phyloP scores from a whole-genome alignment of 2,113 vertebrate species.

The Peromyscus leucopus region DNA sequence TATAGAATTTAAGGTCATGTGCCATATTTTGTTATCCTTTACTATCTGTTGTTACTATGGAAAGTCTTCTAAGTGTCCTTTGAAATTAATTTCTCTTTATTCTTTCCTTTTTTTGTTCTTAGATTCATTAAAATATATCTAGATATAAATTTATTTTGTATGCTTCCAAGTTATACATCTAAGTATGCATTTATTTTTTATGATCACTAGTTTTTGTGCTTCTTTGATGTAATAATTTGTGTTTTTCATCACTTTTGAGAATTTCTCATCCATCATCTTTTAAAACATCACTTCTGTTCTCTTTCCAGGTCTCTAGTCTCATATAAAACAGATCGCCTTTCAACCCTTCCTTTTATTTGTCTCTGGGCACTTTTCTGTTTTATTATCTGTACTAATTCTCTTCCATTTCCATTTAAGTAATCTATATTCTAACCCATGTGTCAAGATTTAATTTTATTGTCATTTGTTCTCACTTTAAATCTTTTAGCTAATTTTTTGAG shows the following conservation, averaged over 20 bases:
- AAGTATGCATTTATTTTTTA: background rate
- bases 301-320: background rate
- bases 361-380: background rate
- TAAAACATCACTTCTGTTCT: background rate
- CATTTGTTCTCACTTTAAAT: background rate
- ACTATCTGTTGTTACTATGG: background rate
- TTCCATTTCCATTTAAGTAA: background rate
- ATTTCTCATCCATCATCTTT: background rate
- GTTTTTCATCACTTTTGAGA: background rate
- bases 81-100: background rate
- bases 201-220: background rate
- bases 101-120: background rate
- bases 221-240: background rate
- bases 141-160: background rate
- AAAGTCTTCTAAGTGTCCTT: background rate
- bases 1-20: background rate
- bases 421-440: background rate
- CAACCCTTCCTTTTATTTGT: background rate
- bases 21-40: background rate
- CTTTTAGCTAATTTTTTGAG: background rate
- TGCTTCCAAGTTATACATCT: background rate
- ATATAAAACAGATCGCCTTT: background rate
- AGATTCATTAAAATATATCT: background rate
- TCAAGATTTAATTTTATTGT: background rate
- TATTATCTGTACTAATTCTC: background rate